phyloP scores from a whole-genome alignment of 2,797 vertebrate species.

The Serranus cabrilla region DNA sequence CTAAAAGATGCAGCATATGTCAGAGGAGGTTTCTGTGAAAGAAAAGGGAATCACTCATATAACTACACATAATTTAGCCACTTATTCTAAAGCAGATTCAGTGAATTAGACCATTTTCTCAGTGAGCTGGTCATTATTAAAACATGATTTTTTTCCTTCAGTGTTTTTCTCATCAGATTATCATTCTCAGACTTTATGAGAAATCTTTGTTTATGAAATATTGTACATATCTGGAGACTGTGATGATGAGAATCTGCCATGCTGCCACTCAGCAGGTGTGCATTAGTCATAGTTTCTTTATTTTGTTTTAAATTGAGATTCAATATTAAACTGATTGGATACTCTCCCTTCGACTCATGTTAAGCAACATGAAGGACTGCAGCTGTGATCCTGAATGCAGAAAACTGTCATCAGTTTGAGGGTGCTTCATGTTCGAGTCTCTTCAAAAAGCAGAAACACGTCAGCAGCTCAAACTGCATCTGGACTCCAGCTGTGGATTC shows the following conservation, averaged over 20 bases:
- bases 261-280: no score
- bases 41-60: not conserved
- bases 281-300: no score
- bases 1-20: slow-evolving; percentile 1
- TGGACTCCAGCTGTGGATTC: not conserved
- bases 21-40: not conserved
- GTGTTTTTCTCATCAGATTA: no score
- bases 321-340: no score
- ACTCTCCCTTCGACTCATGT: no score
- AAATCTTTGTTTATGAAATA: no score
- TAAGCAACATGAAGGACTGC: not conserved
- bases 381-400: slow-evolving; percentile 5
- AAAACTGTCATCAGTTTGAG: slow-evolving; percentile 7
- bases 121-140: not conserved
- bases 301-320: not conserved
- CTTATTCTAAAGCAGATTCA: not conserved
- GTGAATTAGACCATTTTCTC: not conserved
- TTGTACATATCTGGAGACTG: no score
- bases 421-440: not conserved
- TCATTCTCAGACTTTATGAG: no score
- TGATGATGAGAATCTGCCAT: no score
- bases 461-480: slow-evolving; percentile 9
- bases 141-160: no score
- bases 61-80: not conserved
- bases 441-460: not conserved